Evolutionary conservation across 1,140 invertebrate species (phyloP), one percentile per base, ranked within the genome.

Genomic region (Trypoxylus dichotomus): DNA sequence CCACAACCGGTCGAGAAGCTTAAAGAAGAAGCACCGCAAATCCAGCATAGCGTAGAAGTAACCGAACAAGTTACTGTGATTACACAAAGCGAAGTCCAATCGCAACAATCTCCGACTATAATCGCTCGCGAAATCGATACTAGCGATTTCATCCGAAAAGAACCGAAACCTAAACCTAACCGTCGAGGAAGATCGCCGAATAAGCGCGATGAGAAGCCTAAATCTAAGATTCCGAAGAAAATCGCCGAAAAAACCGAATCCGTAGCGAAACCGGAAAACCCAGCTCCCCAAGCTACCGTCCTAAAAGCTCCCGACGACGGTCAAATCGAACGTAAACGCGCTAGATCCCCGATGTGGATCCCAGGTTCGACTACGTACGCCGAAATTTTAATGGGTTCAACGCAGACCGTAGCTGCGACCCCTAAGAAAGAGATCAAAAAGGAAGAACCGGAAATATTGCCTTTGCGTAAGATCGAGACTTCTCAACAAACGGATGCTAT

Each of bases 281-380:
- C 32, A 37, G 32, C 10, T 37, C 42, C 41, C 2, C 37, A 32
- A 54, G 15, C 21, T 3, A 71, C 3, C 63, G 11, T 1, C 24
- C n/a, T 58, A 43, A 60, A 54, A 75, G 24, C 63, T 32, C 75
- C 27, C 19, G 72, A 68, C 41, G 41, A 27, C 29, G 42, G 19
- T n/a, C 72, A 27, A 41, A n/a, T 7, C 41, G 80, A 42, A 37
- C 85, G 89, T 78, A 84, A 85, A 19, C 87, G 92, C 79, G 93
- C 92, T 2, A 89, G 89, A 13, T 93, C 93, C 85, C 93, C 92
- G 15, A 90, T 93, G 79, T 94, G 92, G 92, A 82, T 87, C 8
- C 91, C 92, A 0, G 93, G 92, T 37, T 92, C 91, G 11, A 91
- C 91, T 13, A 90, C 93, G 32, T 95, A 95, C 84, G 93, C 94